A percentile compares a stretch with the other conserved stretches of the same genome.
Evolutionary conservation across 2,113 vertebrate species (phyloP).

Genomic region (Aptenodytes patagonicus): DNA sequence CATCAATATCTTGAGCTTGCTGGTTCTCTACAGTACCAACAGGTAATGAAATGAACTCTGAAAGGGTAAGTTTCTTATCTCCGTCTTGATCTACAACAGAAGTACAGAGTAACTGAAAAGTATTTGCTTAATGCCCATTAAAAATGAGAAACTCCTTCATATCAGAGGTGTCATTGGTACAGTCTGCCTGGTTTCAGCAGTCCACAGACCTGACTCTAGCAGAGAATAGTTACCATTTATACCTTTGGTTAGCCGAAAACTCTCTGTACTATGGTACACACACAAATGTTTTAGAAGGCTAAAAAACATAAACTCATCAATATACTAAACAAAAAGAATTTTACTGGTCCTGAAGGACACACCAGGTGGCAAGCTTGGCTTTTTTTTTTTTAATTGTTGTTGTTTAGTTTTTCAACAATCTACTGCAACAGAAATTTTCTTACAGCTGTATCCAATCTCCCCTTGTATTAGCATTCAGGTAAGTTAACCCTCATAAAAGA

Average conservation of each 20-base stretch:
- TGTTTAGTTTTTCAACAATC: background rate
- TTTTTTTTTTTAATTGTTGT: no score
- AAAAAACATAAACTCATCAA: background rate
- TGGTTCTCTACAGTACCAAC: slow-evolving; percentile 95
- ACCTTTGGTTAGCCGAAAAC: background rate
- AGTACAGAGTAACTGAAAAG: background rate
- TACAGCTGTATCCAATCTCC: background rate
- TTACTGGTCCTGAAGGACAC: background rate
- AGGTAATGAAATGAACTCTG: slow-evolving; percentile 92
- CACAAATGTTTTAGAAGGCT: background rate
- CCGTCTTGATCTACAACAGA: slow-evolving; percentile 86
- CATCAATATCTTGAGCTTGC: slow-evolving; percentile 91
- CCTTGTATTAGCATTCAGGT: background rate
- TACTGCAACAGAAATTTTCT: background rate
- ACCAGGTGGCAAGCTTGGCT: background rate
- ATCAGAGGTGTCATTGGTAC: background rate
- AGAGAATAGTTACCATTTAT: background rate
- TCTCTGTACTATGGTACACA: background rate
- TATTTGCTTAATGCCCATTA: background rate
- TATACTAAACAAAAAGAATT: background rate
- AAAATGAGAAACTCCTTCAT: background rate
- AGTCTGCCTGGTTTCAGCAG: background rate
- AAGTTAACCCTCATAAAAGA: background rate
- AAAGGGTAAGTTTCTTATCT: slow-evolving; percentile 87
- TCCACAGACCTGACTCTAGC: background rate